Conservation (phyloP, 2,797 vertebrate genomes). For the Enteromius paludinosus region DNA sequence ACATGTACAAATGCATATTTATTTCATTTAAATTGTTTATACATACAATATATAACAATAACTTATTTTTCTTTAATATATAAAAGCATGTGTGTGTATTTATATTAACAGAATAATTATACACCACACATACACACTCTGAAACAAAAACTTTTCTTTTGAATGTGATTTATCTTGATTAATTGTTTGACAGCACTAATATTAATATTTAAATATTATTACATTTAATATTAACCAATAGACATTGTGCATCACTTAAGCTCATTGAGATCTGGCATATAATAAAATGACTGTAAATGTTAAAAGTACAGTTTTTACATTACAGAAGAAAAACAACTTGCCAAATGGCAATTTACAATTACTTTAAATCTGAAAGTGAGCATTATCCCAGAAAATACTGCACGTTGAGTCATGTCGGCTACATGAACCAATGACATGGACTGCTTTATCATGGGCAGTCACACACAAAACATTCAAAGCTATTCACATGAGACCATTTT, state of each 20-base stretch:
- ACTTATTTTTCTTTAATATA: no score
- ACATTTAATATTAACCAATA: background rate
- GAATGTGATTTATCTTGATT: no score
- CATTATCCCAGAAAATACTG: background rate
- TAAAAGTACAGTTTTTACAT: background rate
- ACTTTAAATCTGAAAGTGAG: background rate
- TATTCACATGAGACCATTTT: constrained; percentile 19
- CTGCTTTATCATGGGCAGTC: background rate
- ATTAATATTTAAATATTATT: background rate
- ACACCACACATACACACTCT: no score
- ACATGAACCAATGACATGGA: background rate
- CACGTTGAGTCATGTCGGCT: background rate
- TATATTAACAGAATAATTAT: no score
- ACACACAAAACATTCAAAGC: background rate
- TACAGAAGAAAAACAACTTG: background rate
- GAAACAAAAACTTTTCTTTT: no score
- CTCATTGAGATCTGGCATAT: background rate
- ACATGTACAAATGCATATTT: no score
- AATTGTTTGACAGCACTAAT: no score
- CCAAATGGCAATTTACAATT: background rate
- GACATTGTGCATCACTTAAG: background rate
- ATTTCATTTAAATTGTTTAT: no score
- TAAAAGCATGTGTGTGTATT: no score
- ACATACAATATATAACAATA: no score
- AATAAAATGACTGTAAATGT: background rate